A percentile compares a stretch with the other conserved stretches of the same genome.
Conservation (phyloP, 2,888 invertebrate species). For the Zhuqinia jingwanae region DNA sequence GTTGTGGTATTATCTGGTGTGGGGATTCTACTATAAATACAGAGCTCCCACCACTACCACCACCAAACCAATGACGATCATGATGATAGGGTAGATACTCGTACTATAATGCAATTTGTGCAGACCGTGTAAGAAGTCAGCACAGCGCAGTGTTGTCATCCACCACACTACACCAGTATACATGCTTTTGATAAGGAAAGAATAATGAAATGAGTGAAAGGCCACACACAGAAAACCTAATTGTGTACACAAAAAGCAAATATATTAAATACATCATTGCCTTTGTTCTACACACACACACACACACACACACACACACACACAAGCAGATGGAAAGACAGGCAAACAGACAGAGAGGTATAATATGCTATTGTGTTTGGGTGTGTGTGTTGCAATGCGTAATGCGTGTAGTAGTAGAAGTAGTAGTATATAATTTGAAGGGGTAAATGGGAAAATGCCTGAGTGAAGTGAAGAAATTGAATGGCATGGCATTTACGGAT, state of each 20-base stretch:
- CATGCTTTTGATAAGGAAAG: too few relatives aligned
- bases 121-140: too few relatives aligned
- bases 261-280: neutral
- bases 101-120: conserved; percentile 53
- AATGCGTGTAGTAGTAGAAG: neutral
- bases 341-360: neutral
- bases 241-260: neutral
- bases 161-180: too few relatives aligned
- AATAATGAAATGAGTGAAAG: neutral
- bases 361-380: neutral
- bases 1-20: too few relatives aligned
- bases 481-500: conserved; percentile 76
- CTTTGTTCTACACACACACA: neutral
- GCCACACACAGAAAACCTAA: neutral
- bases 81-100: conserved; percentile 49
- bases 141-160: too few relatives aligned
- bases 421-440: too few relatives aligned
- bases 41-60: neutral
- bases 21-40: neutral
- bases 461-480: conserved; percentile 74
- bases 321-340: too few relatives aligned
- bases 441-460: conserved; percentile 63
- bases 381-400: neutral
- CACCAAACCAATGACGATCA: conserved; percentile 14
- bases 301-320: neutral